Evolutionary conservation across 2,797 vertebrate species (phyloP).

Genomic region (Cryptoblepharus egeriae): DNA sequence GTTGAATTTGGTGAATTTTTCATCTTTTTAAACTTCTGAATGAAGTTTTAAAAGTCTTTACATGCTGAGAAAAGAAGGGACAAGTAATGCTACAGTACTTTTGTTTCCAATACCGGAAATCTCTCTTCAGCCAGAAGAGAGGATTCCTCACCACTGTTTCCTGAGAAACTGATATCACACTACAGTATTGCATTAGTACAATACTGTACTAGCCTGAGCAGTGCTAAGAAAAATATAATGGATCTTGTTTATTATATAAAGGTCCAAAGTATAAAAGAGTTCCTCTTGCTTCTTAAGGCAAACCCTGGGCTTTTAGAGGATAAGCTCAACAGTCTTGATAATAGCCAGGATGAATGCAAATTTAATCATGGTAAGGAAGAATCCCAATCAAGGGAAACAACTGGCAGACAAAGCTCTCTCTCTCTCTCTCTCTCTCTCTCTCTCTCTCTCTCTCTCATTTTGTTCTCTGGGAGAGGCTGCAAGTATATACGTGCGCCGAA

Average conservation of each 20-base stretch:
- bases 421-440: conserved; percentile 38
- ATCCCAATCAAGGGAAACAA: conserved; percentile 16
- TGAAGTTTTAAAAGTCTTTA: background rate
- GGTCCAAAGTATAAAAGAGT: background rate
- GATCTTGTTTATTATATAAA: conserved; percentile 17
- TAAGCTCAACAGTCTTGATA: background rate
- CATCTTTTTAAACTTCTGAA: background rate
- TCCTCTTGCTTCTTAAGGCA: conserved; percentile 23
- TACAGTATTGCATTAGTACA: background rate
- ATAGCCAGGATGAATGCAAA: background rate
- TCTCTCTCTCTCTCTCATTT: conserved; percentile 32
- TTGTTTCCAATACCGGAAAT: background rate
- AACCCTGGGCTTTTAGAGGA: conserved; percentile 26
- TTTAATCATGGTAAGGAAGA: conserved; percentile 40
- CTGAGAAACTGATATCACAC: background rate
- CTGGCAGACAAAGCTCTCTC: conserved; percentile 29
- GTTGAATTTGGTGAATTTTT: background rate
- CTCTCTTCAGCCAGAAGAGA: background rate
- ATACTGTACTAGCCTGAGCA: background rate
- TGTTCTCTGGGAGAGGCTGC: conserved; percentile 57
- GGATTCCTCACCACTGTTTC: background rate
- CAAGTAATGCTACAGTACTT: background rate
- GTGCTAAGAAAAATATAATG: background rate
- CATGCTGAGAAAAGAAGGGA: background rate
- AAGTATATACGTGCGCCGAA: conserved; percentile 64